Percentiles rank a stretch among this genome's conserved stretches.
Evolutionary conservation across 2,888 invertebrate genomes (phyloP).

Genomic region (Argyresthia albistria): DNA sequence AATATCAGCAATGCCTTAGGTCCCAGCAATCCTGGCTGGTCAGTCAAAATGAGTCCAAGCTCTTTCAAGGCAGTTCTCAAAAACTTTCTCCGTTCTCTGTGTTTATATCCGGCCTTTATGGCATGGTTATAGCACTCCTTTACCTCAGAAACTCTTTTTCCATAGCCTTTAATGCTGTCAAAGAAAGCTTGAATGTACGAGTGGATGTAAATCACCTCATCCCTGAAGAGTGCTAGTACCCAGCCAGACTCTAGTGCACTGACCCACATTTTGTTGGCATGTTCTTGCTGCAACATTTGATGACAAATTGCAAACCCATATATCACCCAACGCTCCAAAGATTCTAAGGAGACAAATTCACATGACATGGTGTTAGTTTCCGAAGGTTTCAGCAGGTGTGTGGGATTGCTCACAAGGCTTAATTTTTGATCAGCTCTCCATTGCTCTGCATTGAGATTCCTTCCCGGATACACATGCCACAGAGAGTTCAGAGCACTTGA

Average conservation of each 20-base stretch:
- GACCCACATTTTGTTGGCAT: constrained; percentile 91
- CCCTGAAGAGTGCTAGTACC: constrained; percentile 94
- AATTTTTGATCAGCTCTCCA: constrained; percentile 95
- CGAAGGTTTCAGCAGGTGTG: constrained; percentile 94
- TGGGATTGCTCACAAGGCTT: constrained; percentile 94
- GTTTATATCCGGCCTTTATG: constrained; percentile 90
- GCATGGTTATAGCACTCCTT: constrained; percentile 95
- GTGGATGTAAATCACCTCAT: constrained; percentile 97
- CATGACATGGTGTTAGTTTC: constrained; percentile 97
- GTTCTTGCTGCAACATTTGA: constrained; percentile 87
- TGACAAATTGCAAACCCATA: constrained; percentile 95
- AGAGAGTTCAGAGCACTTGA: constrained; percentile 91
- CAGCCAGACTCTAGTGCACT: constrained; percentile 94
- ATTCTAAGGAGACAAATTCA: constrained; percentile 95
- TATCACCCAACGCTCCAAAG: constrained; percentile 97
- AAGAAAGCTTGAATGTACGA: constrained; percentile 93
- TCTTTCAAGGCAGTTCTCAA: constrained; percentile 96
- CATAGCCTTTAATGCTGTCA: constrained; percentile 94
- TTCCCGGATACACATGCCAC: constrained; percentile 87
- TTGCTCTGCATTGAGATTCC: constrained; percentile 94
- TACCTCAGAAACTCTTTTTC: constrained; percentile 93
- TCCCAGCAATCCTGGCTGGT: constrained; percentile 97
- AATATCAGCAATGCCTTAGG: constrained; percentile 97
- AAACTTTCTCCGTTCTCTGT: constrained; percentile 96
- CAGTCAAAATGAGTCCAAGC: constrained; percentile 93